Percentiles rank a stretch among this genome's conserved stretches.
Conservation (phyloP, 2,888 invertebrate genomes). For the Ceramica pisi region DNA sequence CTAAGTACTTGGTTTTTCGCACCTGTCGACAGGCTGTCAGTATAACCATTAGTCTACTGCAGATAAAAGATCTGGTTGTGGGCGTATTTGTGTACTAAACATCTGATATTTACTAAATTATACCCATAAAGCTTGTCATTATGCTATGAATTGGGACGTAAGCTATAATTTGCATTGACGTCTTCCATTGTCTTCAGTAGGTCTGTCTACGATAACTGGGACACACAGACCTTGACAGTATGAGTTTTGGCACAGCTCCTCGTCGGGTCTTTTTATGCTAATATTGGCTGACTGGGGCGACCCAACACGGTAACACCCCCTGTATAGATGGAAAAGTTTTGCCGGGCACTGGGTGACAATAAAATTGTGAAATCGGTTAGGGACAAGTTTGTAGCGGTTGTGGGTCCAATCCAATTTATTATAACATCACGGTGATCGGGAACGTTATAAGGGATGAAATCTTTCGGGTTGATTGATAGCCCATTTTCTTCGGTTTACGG, state of each 20-base stretch:
- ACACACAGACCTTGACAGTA: constrained; percentile 58
- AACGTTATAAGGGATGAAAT: constrained; percentile 67
- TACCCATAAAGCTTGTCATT: constrained; percentile 1
- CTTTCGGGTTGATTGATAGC: constrained; percentile 75
- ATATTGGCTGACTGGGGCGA: constrained; percentile 50
- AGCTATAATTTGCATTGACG: constrained; percentile 24
- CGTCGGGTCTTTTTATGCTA: constrained; percentile 54
- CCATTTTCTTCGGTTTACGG: constrained; percentile 58
- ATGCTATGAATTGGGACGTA: constrained; percentile 14
- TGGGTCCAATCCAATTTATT: constrained; percentile 74
- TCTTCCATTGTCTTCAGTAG: constrained; percentile 33
- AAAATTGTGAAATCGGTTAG: constrained; percentile 56
- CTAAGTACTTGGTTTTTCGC: constrained; percentile 28
- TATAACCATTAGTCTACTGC: constrained; percentile 17
- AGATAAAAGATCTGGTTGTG: constrained; percentile 5
- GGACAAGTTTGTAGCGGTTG: constrained; percentile 61
- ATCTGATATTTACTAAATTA: constrained; percentile 23
- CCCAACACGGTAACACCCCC: constrained; percentile 36
- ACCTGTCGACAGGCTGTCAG: constrained; percentile 13
- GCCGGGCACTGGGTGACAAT: constrained; percentile 40
- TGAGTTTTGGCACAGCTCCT: constrained; percentile 60
- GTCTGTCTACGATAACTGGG: constrained; percentile 50
- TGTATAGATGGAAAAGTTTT: constrained; percentile 54
- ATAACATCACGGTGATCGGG: constrained; percentile 71
- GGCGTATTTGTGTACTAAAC: constrained; percentile 29